A percentile compares a stretch with the other conserved stretches of the same genome.
Evolutionary conservation across 2,113 vertebrate species (phyloP).

Genomic region (Melanerpes formicivorus): DNA sequence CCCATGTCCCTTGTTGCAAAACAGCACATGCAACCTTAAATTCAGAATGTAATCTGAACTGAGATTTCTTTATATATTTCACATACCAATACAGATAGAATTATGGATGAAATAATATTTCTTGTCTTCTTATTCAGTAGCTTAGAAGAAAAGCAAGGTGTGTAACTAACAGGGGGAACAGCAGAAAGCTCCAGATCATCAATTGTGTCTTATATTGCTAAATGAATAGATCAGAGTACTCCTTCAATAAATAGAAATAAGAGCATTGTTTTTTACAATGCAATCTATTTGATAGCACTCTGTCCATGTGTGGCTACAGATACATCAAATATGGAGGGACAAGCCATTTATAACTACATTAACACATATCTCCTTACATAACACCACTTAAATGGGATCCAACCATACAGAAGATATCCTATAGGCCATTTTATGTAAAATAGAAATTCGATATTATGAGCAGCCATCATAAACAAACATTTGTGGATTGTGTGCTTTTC

Average conservation of each 20-base stretch:
- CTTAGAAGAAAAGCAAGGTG: neutral
- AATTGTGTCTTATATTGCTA: neutral
- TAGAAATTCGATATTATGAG: neutral
- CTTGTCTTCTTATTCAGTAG: neutral
- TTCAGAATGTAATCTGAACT: constrained; percentile 46
- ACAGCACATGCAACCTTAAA: constrained; percentile 41
- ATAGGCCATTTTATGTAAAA: neutral
- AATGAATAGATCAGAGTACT: neutral
- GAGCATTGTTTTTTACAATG: neutral
- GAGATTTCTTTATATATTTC: constrained; percentile 18
- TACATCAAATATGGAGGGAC: neutral
- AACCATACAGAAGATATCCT: fast-evolving
- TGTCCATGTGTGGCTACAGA: neutral
- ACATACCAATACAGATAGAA: neutral
- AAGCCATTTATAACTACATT: neutral
- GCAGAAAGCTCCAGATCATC: neutral
- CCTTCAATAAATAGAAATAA: neutral
- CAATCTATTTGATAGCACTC: neutral
- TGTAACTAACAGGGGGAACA: neutral
- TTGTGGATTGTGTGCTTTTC: neutral
- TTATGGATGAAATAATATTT: constrained; percentile 23
- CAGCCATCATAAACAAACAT: neutral
- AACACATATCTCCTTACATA: neutral
- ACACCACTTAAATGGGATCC: neutral
- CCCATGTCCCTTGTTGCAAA: constrained; percentile 45